Conservation (phyloP, 2,888 invertebrate genomes). For the Drosophila suboccidentalis region DNA sequence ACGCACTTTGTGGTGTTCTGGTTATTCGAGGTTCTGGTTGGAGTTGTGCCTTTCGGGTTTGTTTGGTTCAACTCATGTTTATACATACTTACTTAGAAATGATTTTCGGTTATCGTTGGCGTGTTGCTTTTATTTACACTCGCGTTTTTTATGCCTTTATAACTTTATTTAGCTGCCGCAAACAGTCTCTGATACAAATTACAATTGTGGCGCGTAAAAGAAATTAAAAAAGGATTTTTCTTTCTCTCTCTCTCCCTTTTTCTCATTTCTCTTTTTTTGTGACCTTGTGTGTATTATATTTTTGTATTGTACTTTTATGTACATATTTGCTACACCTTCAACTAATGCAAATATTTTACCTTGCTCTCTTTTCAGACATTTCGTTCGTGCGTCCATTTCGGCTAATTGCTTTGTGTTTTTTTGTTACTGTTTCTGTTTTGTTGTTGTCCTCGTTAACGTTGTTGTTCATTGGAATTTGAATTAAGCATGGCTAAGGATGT, state of each 20-base stretch:
- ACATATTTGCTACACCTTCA: constrained; percentile 58
- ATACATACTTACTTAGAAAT: constrained; percentile 59
- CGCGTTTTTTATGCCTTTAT: constrained; percentile 71
- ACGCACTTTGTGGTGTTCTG: constrained; percentile 60
- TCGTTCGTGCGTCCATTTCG: constrained; percentile 69
- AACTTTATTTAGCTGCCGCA: constrained; percentile 77
- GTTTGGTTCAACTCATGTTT: constrained; percentile 47
- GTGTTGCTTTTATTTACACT: constrained; percentile 67
- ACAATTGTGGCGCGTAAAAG: constrained; percentile 69
- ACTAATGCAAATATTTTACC: constrained; percentile 78
- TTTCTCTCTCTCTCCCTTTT: too few species aligned
- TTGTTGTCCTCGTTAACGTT: constrained; percentile 27
- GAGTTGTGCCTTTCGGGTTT: constrained; percentile 22
- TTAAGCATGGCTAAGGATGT: constrained; percentile 63
- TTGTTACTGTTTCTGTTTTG: constrained; percentile 22
- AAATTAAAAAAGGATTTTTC: constrained; percentile 72
- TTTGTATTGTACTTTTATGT: constrained; percentile 58
- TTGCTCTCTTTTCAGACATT: constrained; percentile 62
- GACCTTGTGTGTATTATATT: constrained; percentile 27
- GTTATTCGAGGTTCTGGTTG: constrained; percentile 4
- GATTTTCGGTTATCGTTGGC: constrained; percentile 61
- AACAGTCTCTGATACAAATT: constrained; percentile 74
- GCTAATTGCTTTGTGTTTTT: constrained; percentile 76
- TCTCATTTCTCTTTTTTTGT: background rate
- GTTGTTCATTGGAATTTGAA: constrained; percentile 38